phyloP scores from a whole-genome alignment of 2,888 invertebrate species.

The Crematogaster levior region DNA sequence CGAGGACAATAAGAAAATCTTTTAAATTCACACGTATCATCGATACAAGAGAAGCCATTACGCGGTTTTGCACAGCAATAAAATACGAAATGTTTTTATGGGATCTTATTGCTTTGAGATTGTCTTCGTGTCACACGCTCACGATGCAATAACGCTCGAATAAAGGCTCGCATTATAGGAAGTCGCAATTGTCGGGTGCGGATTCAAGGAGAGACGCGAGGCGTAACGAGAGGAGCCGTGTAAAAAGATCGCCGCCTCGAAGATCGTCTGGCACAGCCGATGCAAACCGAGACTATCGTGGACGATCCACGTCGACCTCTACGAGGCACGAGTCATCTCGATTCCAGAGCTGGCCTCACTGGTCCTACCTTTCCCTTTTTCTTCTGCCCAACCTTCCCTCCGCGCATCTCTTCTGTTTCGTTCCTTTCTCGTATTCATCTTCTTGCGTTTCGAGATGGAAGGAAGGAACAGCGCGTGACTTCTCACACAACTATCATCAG shows the following conservation, averaged over 20 bases:
- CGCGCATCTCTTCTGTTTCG: background rate
- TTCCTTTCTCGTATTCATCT: constrained; percentile 54
- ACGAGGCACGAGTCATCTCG: constrained; percentile 71
- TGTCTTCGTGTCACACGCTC: background rate
- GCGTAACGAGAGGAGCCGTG: constrained; percentile 4
- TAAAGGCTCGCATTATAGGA: background rate
- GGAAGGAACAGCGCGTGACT: constrained; percentile 42
- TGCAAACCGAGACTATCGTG: constrained; percentile 31
- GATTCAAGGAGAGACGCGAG: background rate
- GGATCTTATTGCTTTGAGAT: background rate
- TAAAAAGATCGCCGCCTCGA: constrained; percentile 9
- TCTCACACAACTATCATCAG: constrained; percentile 56
- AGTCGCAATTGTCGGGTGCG: background rate
- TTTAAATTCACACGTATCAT: background rate
- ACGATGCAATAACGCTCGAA: background rate
- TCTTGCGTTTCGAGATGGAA: constrained; percentile 51
- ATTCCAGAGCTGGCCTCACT: constrained; percentile 62
- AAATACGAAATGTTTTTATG: background rate
- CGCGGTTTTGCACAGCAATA: background rate
- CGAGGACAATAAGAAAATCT: background rate
- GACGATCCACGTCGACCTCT: constrained; percentile 48
- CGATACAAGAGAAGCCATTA: background rate
- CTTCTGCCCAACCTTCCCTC: background rate
- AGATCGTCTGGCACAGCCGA: background rate
- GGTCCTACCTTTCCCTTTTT: constrained; percentile 40